Evolutionary conservation across 2,888 invertebrate genomes (phyloP), one percentile per base, ranked within the genome.

Genomic region (Harpagoxenus sublaevis): DNA sequence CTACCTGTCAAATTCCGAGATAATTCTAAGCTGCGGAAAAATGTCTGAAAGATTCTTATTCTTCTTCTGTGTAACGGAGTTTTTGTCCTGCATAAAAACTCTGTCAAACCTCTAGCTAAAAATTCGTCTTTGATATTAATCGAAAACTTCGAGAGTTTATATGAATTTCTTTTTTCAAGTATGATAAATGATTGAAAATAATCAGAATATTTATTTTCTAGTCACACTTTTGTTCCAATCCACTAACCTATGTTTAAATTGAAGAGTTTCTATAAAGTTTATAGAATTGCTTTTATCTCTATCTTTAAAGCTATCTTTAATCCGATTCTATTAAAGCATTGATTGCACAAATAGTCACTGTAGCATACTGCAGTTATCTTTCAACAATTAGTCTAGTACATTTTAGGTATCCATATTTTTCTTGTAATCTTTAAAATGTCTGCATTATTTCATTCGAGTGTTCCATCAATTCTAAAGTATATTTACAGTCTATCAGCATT

Each of bases 1-100:
- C 6, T 78, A 45, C 35, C 57, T 78, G 45, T 15, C 9, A n/a
- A 31, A 39, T 74, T 48, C 31, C 23, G 31, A 66, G 42, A 66
- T 66, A 2, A 31, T 53, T 57, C 57, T 18, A 45, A 23, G n/a
- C 4, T 2, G 15, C 12, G 39, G 35, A 63, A 23, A 62, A 18
- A 65, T 51, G 6, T 51, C 31, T 45, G 3, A 65, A 53, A 39
- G 28, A 66, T 1, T 15, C 31, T n/a, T 31, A 9, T 23, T 28
- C 15, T 23, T 28, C 15, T 78, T 18, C 28, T 4, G 3, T 9
- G n/a, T 53, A 28, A 15, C 6, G 18, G 4, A 3, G 9, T 5
- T 23, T 57, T 31, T 65, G 31, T 4, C 9, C 3, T 15, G 9
- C 48, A 73, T n/a, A 15, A 45, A 74, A n/a, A 62, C 3, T 62